Conservation (phyloP, 37 sponge, comb jelly and placozoan genomes). For the Hexactinellida sp. region DNA sequence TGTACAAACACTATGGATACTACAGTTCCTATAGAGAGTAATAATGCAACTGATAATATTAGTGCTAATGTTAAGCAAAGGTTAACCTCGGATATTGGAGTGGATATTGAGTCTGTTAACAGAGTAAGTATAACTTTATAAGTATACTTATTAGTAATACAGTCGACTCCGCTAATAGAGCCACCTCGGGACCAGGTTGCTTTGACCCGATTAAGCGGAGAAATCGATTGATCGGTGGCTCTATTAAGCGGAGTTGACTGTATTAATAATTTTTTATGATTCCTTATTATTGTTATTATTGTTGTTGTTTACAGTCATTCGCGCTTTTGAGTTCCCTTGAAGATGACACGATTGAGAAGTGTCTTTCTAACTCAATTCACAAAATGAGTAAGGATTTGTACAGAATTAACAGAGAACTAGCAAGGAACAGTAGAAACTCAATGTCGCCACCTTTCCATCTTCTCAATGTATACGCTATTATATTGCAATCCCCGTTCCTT, state of each 20-base stretch:
- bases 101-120: not conserved
- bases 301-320: constrained; percentile 6
- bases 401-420: not conserved
- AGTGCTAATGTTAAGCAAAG: not conserved
- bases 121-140: not conserved
- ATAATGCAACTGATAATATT: not conserved
- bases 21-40: not conserved
- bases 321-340: constrained; percentile 19
- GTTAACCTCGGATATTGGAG: not conserved
- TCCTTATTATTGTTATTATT: too few relatives aligned
- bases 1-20: not conserved
- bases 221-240: not conserved
- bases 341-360: constrained; percentile 28
- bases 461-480: constrained; percentile 45
- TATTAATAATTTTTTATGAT: not conserved
- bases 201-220: not conserved
- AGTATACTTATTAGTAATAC: too few relatives aligned
- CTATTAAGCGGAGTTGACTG: not conserved
- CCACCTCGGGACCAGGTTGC: too few relatives aligned
- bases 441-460: not conserved
- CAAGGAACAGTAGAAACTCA: not conserved
- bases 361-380: constrained; percentile 47
- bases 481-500: constrained; percentile 63
- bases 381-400: constrained; percentile 24
- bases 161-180: too few relatives aligned